phyloP scores from a whole-genome alignment of 2,797 vertebrate species.

The Hypotaenidia okinawae region DNA sequence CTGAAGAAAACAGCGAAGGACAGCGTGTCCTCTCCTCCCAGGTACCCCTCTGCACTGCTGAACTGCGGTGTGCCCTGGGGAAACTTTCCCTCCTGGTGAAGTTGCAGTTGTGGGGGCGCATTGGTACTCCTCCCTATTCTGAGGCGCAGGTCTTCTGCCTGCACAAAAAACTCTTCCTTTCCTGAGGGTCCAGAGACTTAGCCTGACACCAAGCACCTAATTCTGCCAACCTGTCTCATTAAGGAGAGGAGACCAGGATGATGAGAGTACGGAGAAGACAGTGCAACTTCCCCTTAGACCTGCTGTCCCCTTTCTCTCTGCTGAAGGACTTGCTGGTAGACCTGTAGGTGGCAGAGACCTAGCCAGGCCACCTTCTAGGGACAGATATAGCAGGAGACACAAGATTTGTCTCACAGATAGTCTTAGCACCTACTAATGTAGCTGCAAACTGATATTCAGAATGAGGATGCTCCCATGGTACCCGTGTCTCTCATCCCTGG shows the following conservation, averaged over 20 bases:
- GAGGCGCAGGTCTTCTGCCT: not conserved
- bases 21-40: not conserved
- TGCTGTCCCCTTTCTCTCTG: not conserved
- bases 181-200: not conserved
- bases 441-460: not conserved
- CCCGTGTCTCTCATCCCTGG: not conserved
- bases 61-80: not conserved
- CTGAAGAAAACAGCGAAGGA: not conserved
- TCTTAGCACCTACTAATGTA: not conserved
- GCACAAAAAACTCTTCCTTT: not conserved
- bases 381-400: not conserved
- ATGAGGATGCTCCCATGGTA: fast-evolving
- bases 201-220: not conserved
- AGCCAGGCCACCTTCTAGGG: not conserved
- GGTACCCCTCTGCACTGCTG: not conserved
- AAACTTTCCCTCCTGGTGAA: not conserved
- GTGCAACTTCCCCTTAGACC: not conserved
- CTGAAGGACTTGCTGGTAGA: not conserved
- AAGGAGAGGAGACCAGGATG: not conserved
- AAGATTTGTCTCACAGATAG: not conserved
- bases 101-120: not conserved
- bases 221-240: not conserved
- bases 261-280: not conserved
- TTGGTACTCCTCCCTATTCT: not conserved
- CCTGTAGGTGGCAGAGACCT: not conserved